phyloP scores from a whole-genome alignment of 1,140 invertebrate genomes.

The Scaptomyza pallida region DNA sequence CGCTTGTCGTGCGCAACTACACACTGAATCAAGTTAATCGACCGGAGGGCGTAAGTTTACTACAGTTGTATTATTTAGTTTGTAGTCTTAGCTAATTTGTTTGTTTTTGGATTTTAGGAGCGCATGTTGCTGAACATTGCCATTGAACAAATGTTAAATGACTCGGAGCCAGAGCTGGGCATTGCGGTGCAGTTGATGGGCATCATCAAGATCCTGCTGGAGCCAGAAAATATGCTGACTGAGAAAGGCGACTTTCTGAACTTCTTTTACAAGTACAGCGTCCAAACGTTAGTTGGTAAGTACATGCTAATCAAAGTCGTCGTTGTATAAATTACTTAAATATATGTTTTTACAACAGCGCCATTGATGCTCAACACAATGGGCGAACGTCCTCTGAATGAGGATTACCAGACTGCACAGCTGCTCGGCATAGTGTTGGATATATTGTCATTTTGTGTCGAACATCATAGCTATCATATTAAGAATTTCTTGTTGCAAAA shows the following conservation, averaged over 20 bases:
- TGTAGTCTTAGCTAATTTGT: neutral
- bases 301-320: neutral
- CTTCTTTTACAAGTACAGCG: constrained; percentile 99
- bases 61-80: neutral
- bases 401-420: constrained; percentile 98
- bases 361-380: constrained; percentile 95
- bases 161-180: constrained; percentile 95
- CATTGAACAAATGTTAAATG: constrained; percentile 97
- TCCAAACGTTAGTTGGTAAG: constrained; percentile 95
- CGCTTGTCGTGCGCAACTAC: constrained; percentile 98
- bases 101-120: constrained; percentile 86
- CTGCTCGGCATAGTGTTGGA: constrained; percentile 97
- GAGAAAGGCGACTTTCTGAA: constrained; percentile 99
- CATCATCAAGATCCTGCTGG: constrained; percentile 95
- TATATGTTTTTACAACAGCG: constrained; percentile 87
- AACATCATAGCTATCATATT: constrained; percentile 99
- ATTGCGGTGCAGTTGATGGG: constrained; percentile 98
- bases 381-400: constrained; percentile 93
- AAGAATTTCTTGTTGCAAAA: constrained; percentile 99
- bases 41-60: constrained; percentile 90
- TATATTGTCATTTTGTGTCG: constrained; percentile 99
- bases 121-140: constrained; percentile 98
- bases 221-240: constrained; percentile 99
- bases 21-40: constrained; percentile 95
- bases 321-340: neutral